Evolutionary conservation across 2,113 vertebrate genomes (phyloP).

Genomic region (Arizona elegans): DNA sequence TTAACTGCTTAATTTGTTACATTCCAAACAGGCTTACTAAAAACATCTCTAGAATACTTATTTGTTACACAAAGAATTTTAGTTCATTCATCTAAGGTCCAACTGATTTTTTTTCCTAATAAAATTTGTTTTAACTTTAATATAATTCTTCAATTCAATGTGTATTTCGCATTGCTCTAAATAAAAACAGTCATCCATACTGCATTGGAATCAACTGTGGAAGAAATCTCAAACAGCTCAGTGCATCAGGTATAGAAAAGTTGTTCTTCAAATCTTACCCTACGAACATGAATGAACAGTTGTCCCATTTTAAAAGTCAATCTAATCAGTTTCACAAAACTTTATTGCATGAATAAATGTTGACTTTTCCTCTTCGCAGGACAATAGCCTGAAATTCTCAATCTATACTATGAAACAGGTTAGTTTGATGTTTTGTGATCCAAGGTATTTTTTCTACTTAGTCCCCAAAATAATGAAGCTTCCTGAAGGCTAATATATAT

Average conservation of each 20-base stretch:
- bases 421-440: background rate
- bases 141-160: background rate
- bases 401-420: background rate
- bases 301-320: background rate
- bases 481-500: background rate
- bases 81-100: background rate
- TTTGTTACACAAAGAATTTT: background rate
- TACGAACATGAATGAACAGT: background rate
- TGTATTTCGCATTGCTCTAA: background rate
- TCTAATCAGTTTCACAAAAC: background rate
- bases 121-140: background rate
- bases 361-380: background rate
- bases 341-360: background rate
- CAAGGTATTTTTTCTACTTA: background rate
- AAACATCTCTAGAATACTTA: background rate
- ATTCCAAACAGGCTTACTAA: background rate
- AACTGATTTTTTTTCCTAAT: background rate
- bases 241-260: background rate
- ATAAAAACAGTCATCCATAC: background rate
- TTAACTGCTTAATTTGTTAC: background rate
- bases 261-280: background rate
- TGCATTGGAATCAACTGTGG: background rate
- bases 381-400: background rate
- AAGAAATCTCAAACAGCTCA: background rate
- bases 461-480: background rate